Evolutionary conservation across 1,140 invertebrate species (phyloP).

Genomic region (Drosophila pruinosa): DNA sequence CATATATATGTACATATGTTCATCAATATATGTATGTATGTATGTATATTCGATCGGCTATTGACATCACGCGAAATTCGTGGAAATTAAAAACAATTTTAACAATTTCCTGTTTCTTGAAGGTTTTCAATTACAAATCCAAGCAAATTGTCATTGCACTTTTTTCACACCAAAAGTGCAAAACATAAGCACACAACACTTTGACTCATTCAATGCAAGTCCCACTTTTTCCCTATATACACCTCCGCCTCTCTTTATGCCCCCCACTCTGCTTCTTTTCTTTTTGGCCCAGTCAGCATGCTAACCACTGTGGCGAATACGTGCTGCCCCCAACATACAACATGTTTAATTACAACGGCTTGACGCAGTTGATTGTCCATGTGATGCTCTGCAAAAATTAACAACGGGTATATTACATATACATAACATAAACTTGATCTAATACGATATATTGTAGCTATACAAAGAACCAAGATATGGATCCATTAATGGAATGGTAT

Average conservation of each 20-base stretch:
- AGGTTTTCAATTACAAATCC: slow-evolving; percentile 59
- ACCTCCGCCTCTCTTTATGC: too few relatives aligned
- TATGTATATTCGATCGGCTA: slow-evolving; percentile 37
- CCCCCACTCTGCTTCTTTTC: neutral
- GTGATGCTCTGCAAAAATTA: neutral
- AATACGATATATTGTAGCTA: too few relatives aligned
- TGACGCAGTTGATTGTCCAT: slow-evolving; percentile 46
- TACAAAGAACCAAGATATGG: too few relatives aligned
- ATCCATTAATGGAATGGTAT: too few relatives aligned
- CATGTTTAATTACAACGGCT: slow-evolving; percentile 47
- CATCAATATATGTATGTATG: too few relatives aligned
- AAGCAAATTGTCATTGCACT: slow-evolving; percentile 45
- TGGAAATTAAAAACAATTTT: slow-evolving; percentile 54
- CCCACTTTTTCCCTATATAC: neutral
- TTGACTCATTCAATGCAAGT: neutral
- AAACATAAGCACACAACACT: neutral
- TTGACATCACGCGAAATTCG: slow-evolving; percentile 60
- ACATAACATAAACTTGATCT: too few relatives aligned
- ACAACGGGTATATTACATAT: neutral
- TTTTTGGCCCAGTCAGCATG: slow-evolving; percentile 41
- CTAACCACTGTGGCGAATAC: slow-evolving; percentile 68
- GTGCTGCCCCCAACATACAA: slow-evolving; percentile 36
- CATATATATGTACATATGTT: too few relatives aligned
- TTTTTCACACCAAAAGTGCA: slow-evolving; percentile 64
- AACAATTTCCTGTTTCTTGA: slow-evolving; percentile 73